Evolutionary conservation across 2,888 invertebrate species (phyloP).

Genomic region (Ichneumoninae sp.): DNA sequence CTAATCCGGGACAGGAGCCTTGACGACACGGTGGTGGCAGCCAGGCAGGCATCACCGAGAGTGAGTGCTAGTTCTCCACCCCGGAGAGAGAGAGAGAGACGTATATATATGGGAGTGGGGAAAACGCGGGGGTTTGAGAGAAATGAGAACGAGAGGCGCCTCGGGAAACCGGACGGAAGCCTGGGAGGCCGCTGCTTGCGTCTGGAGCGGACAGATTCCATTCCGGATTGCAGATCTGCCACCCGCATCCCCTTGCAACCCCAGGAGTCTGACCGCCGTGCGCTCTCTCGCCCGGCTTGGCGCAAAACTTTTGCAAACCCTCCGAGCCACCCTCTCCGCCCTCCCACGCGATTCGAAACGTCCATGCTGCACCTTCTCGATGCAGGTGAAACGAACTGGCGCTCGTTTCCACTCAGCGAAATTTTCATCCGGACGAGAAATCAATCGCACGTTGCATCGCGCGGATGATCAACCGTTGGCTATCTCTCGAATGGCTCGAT

Average conservation of each 20-base stretch:
- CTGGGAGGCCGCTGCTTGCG: slow-evolving; percentile 76
- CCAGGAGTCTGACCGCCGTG: slow-evolving; percentile 58
- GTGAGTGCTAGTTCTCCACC: slow-evolving; percentile 38
- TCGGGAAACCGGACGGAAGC: slow-evolving; percentile 69
- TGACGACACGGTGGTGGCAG: slow-evolving; percentile 61
- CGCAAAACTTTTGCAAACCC: slow-evolving; percentile 77
- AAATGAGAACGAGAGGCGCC: slow-evolving; percentile 46
- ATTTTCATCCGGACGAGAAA: neutral
- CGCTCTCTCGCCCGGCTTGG: slow-evolving; percentile 52
- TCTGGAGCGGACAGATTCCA: slow-evolving; percentile 84
- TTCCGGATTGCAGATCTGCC: slow-evolving; percentile 83
- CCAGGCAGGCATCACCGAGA: slow-evolving; percentile 68
- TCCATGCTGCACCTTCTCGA: slow-evolving; percentile 25
- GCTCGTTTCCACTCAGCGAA: slow-evolving; percentile 1
- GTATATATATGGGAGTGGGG: neutral
- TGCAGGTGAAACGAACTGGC: slow-evolving; percentile 78
- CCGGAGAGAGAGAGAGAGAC: neutral
- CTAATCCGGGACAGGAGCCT: slow-evolving; percentile 63
- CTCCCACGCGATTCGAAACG: slow-evolving; percentile 67
- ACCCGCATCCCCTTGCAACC: slow-evolving; percentile 76
- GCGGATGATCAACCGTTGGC: neutral
- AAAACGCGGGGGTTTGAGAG: slow-evolving; percentile 7
- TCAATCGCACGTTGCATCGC: neutral
- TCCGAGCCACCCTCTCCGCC: slow-evolving; percentile 19
- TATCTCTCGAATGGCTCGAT: neutral